A percentile compares a stretch with the other conserved stretches of the same genome.
phyloP scores from a whole-genome alignment of 2,113 vertebrate species.

The Craseonycteris thonglongyai region DNA sequence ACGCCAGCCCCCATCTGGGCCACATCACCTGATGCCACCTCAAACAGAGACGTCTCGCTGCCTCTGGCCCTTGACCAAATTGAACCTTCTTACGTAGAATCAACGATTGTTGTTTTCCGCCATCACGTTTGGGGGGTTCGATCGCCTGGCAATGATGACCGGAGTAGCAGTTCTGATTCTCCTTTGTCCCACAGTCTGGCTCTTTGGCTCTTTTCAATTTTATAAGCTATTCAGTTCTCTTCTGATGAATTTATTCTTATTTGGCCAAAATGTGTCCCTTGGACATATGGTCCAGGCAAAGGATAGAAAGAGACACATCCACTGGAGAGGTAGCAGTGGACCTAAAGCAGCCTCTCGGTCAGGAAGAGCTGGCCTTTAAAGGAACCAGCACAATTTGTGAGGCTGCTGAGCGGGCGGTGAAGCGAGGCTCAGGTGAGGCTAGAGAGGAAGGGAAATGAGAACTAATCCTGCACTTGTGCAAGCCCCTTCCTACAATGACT shows the following conservation, averaged over 20 bases:
- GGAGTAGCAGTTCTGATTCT: not conserved
- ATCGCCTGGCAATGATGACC: not conserved
- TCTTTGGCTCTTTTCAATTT: not conserved
- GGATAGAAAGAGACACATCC: not conserved
- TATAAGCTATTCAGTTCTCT: not conserved
- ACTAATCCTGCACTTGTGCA: not conserved
- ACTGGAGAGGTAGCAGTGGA: accelerated
- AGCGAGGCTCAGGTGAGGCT: not conserved
- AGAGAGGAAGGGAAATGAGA: not conserved
- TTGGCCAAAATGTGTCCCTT: not conserved
- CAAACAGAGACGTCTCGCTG: not conserved
- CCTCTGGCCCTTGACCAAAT: not conserved
- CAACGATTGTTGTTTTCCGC: not conserved
- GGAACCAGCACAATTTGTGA: not conserved
- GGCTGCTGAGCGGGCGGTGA: not conserved
- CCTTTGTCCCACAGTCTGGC: not conserved
- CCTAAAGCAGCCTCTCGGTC: not conserved
- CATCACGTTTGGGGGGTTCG: not conserved
- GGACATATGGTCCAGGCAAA: not conserved
- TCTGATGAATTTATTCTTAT: not conserved
- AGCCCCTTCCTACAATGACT: not conserved
- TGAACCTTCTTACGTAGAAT: not conserved
- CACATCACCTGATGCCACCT: not conserved
- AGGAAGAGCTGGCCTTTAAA: not conserved
- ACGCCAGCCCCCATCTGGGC: not conserved